Base-by-base conservation (phyloP, 2,797 vertebrate species). In the Sebastes paucispinis region DNA sequence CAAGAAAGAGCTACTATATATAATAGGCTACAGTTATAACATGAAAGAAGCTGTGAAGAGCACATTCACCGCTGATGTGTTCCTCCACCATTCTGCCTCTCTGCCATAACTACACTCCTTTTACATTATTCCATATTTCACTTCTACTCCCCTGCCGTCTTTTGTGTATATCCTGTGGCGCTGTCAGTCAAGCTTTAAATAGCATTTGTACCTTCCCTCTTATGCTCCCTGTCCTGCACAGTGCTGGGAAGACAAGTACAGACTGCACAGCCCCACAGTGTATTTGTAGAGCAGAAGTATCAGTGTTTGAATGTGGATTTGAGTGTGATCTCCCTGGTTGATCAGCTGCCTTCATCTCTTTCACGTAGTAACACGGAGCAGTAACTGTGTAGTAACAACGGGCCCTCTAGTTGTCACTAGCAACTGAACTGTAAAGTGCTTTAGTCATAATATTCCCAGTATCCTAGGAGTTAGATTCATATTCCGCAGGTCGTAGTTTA, bases 141-240 rank as follows among this genome's bases (percentile, higher is more conserved):
- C 82, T 71, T 68, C 32, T 69, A 62, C 70, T 86, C 77, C 80
- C 62, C 67, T 25, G 63, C 63, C 32, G 39, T 58, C 29, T 85
- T 86, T 73, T 83, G 73, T 86, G 82, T 74, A 59, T 85, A 80
- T 89, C 84, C 82, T 87, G 75, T 54, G 65, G 73, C 34, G 4
- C 73, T 80, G 78, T 81, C 88, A 84, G 54, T 89, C 86, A 87
- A 70, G 65, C 81, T 88, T 88, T 81, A 86, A 88, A 86, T 79
- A 89, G 78, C 32, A 25, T 65, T 69, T 85, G 55, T 82, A 65
- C 71, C 39, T 72, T 76, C 67, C 55, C 57, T 79, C 68, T 59
- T 14, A 29, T 69, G 36, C 80, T 60, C 70, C 50, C 50, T 74
- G 80, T 88, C 85, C 87, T 74, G 81, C 14, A 24, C 65, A 34